Evolutionary conservation across 2,888 invertebrate genomes (phyloP), one percentile per base, ranked within the genome.

Genomic region (Orchesellides sinensis): DNA sequence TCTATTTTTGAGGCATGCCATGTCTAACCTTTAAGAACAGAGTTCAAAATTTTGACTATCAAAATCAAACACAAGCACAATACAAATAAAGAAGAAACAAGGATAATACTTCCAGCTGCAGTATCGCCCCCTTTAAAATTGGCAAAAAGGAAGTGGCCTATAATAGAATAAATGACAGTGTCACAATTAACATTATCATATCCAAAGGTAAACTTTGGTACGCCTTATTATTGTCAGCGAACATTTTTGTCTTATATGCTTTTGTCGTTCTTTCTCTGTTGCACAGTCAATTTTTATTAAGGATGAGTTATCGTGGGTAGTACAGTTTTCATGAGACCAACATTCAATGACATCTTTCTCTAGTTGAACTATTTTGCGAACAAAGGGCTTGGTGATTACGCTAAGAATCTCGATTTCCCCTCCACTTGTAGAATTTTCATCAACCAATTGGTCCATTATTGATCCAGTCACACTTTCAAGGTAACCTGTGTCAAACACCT

Each of bases 21-120:
- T n/a, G 47, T 25, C 8, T 17, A 69, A 82, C 84, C 85, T 82
- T 85, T 78, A 25, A 85, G 85, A 80, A 92, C 88, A 32, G 91
- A 91, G 83, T 91, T 90, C 35, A 92, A 90, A 23, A 92, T 88
- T 86, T 92, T 92, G 49, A 92, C 92, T 74, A 92, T 91, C 52
- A 90, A 86, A 25, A 92, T 89, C 17, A 92, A 89, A 84, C 92
- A 92, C 27, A 88, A 80, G 78, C 91, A 90, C 6, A 92, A 90
- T 1, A 90, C 87, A 27, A 90, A 40, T 61, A 92, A 89, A 0
- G 92, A 90, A 8, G 90, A 80, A 17, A 90, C 86, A 45, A 92
- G 87, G 12, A 56, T 8, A 5, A 19, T 23, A 23, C n/a, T 56
- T 25, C 56, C 19, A 6, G 19, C 3, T 21, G 25, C 10, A 3